Percentiles rank a stretch among this genome's conserved stretches.
phyloP scores from a whole-genome alignment of 2,888 invertebrate genomes.

The Palloptera scutellata region DNA sequence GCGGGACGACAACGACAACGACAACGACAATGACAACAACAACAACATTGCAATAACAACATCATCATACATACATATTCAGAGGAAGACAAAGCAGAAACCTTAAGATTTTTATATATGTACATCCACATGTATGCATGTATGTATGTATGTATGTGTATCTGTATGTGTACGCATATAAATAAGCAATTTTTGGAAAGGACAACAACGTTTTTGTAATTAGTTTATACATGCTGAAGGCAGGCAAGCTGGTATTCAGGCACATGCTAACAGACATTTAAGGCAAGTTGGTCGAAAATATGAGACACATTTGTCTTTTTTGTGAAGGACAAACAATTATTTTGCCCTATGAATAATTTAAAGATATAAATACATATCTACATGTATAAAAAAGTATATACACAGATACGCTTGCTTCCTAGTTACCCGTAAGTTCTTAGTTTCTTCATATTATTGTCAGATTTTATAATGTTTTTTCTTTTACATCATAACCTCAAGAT shows the following conservation, averaged over 20 bases:
- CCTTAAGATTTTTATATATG: slow-evolving; percentile 4
- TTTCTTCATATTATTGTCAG: slow-evolving; percentile 22
- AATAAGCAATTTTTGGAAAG: slow-evolving; percentile 33
- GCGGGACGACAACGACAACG: slow-evolving; percentile 23
- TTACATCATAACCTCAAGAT: no score
- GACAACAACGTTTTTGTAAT: slow-evolving; percentile 34
- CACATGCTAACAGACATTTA: background rate
- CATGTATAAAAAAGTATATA: background rate
- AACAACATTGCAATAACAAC: no score
- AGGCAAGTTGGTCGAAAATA: slow-evolving; percentile 3
- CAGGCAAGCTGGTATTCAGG: slow-evolving; percentile 1
- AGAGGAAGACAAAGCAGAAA: background rate
- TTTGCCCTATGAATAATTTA: slow-evolving; percentile 50
- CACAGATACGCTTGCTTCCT: slow-evolving; percentile 13
- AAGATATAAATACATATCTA: slow-evolving; percentile 5
- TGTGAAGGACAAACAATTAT: slow-evolving; percentile 35
- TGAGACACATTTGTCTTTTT: slow-evolving; percentile 32
- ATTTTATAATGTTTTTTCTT: no score
- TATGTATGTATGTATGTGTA: background rate
- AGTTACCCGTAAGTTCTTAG: slow-evolving; percentile 39
- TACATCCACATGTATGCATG: background rate
- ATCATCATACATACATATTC: no score
- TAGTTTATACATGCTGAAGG: slow-evolving; percentile 38
- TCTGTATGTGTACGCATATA: slow-evolving; percentile 32
- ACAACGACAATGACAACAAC: background rate